phyloP scores from a whole-genome alignment of 2,797 vertebrate species.

The Poecilia velifera region DNA sequence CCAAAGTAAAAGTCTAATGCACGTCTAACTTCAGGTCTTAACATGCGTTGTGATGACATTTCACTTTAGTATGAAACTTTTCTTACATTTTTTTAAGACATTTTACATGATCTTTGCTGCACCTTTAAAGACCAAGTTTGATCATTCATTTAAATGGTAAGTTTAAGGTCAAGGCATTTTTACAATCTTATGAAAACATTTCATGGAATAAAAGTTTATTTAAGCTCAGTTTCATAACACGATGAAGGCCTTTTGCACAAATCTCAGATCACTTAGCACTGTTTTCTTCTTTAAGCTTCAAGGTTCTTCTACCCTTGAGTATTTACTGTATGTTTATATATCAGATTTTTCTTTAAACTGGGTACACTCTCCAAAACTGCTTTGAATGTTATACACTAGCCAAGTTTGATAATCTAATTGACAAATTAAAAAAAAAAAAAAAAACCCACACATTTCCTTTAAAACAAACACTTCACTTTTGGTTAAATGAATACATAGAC shows the following conservation, averaged over 20 bases:
- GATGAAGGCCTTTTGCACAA: no score
- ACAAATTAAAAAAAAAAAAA: conserved; percentile 38
- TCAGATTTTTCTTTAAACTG: conserved; percentile 30
- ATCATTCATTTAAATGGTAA: no score
- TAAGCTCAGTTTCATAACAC: no score
- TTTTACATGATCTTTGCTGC: no score
- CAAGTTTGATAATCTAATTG: conserved; percentile 41
- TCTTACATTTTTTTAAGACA: not conserved
- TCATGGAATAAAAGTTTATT: no score
- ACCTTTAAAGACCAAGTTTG: no score
- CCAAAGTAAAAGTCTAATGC: not conserved
- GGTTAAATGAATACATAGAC: conserved; percentile 30
- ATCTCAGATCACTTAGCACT: conserved; percentile 10
- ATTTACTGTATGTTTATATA: conserved; percentile 34
- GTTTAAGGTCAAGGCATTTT: not conserved
- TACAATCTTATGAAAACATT: no score
- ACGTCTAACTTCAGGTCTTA: not conserved
- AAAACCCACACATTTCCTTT: conserved; percentile 5
- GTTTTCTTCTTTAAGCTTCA: conserved; percentile 17
- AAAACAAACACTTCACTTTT: conserved; percentile 47
- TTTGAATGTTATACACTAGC: not conserved
- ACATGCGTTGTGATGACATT: not conserved
- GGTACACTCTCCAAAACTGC: conserved; percentile 15
- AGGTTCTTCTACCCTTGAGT: conserved; percentile 39
- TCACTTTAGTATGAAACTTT: not conserved